phyloP scores from a whole-genome alignment of 2,113 vertebrate species.

The Forbesichthys papilliferus region DNA sequence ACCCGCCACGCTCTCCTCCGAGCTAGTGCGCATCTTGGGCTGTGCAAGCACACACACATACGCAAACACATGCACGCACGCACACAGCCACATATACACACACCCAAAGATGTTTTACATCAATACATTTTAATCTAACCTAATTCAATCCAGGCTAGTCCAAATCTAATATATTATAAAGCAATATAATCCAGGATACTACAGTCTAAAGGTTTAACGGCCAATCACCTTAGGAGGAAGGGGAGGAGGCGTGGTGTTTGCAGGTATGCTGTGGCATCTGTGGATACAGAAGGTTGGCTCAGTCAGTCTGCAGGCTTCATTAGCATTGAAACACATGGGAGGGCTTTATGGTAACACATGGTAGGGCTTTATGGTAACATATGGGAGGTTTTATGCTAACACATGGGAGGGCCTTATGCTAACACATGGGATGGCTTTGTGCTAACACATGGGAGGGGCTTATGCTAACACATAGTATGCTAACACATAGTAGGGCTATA shows the following conservation, averaged over 20 bases:
- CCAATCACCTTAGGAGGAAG: slow-evolving; percentile 86
- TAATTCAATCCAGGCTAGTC: too few species aligned
- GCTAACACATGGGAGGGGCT: too few species aligned
- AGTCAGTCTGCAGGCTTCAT: too few species aligned
- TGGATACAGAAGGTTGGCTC: background rate
- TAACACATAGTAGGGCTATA: too few species aligned
- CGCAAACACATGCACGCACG: background rate
- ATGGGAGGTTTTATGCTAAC: slow-evolving; percentile 16
- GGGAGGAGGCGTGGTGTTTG: slow-evolving; percentile 77
- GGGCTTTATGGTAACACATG: too few species aligned
- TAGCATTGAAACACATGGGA: too few species aligned
- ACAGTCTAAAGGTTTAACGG: background rate
- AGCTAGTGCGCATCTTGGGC: slow-evolving; percentile 79
- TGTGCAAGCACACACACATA: slow-evolving; percentile 40
- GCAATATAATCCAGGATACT: too few species aligned
- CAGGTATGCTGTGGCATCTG: slow-evolving; percentile 58
- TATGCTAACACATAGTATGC: too few species aligned
- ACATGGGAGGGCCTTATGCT: too few species aligned
- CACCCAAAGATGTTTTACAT: background rate
- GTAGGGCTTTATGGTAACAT: too few species aligned
- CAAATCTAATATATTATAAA: background rate
- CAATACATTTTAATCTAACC: too few species aligned
- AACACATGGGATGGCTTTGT: too few species aligned
- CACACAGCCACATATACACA: background rate
- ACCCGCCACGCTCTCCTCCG: slow-evolving; percentile 70